Conservation (phyloP, 2,797 vertebrate genomes). For the Rhinophrynus dorsalis region DNA sequence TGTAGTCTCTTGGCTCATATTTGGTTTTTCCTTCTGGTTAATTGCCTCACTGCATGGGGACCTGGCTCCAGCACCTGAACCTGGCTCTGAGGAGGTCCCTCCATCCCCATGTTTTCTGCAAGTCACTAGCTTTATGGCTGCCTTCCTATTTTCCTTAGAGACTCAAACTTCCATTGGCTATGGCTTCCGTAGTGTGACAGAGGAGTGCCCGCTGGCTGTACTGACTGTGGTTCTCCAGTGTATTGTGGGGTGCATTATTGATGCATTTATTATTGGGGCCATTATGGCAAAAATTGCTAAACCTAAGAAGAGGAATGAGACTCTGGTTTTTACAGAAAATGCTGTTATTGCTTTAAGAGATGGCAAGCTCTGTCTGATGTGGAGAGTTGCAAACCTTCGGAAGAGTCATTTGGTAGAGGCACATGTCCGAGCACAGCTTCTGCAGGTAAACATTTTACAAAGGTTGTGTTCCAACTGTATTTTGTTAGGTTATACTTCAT, state of each 20-base stretch:
- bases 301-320: constrained; percentile 94
- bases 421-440: constrained; percentile 85
- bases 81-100: constrained; percentile 54
- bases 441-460: constrained; percentile 80
- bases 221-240: constrained; percentile 89
- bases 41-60: constrained; percentile 78
- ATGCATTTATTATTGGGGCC: constrained; percentile 92
- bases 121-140: constrained; percentile 88
- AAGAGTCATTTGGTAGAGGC: constrained; percentile 92
- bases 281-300: constrained; percentile 94
- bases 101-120: constrained; percentile 82
- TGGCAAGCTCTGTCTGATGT: constrained; percentile 90
- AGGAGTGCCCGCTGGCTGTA: constrained; percentile 88
- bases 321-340: constrained; percentile 83
- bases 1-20: constrained; percentile 90
- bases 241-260: constrained; percentile 91
- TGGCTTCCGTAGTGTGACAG: constrained; percentile 89
- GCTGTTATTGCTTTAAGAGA: constrained; percentile 87
- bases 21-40: constrained; percentile 90
- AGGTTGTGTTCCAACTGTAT: no score
- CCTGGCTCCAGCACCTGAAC: constrained; percentile 45
- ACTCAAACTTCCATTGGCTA: constrained; percentile 86
- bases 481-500: no score
- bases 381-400: constrained; percentile 87
- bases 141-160: constrained; percentile 89